Percentiles rank a stretch among this genome's conserved stretches.
These are phyloP conservation scores for Nannospalax galili DNA, from an alignment of 2,113 vertebrate species.

Conservation along the genomic window DNA sequence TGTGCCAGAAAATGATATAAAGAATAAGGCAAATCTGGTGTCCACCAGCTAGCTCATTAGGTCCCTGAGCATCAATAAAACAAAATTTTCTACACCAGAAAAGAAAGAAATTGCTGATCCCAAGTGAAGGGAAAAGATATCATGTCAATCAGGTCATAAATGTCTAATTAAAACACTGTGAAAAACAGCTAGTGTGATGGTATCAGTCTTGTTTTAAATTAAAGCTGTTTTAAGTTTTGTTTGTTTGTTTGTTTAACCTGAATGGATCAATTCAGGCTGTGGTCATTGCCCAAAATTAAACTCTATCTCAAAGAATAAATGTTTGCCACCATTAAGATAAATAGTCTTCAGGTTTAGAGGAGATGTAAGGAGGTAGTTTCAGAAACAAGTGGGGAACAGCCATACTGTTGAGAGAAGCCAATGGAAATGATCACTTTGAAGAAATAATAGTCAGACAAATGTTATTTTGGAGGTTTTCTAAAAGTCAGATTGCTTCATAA, in stretches of 20 bases:
- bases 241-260: not conserved
- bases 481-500: constrained; percentile 36
- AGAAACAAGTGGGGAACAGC: not conserved
- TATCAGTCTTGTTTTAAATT: not conserved
- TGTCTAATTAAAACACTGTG: constrained; percentile 47
- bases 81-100: constrained; percentile 45
- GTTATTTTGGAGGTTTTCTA: not conserved
- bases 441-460: not conserved
- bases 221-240: not conserved
- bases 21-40: constrained; percentile 45
- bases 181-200: not conserved
- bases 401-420: not conserved
- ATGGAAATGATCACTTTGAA: not conserved
- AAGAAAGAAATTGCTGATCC: constrained; percentile 37
- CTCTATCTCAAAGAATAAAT: not conserved
- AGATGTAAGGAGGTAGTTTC: not conserved
- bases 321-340: not conserved
- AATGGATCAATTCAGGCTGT: not conserved
- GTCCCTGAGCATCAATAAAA: constrained; percentile 70
- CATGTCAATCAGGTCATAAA: not conserved
- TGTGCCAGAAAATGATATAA: constrained; percentile 58
- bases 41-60: constrained; percentile 65
- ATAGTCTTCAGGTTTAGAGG: not conserved
- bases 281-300: constrained; percentile 26
- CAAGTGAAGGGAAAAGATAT: constrained; percentile 29